phyloP scores from a whole-genome alignment of 2,113 vertebrate species.

The Paracanthobrama guichenoti region DNA sequence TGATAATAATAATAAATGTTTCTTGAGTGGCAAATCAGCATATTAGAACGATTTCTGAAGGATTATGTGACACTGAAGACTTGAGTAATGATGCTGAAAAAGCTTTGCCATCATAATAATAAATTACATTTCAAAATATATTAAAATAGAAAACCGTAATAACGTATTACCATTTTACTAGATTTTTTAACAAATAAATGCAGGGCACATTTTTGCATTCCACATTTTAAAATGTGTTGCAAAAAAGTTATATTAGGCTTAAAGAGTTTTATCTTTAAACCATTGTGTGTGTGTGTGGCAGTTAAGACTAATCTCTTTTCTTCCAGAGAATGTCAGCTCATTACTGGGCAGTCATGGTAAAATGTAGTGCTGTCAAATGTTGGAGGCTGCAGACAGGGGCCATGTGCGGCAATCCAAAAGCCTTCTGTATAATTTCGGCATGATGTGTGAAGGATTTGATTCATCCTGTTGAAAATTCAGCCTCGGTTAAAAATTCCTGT shows the following conservation, averaged over 20 bases:
- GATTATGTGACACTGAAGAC: too few relatives aligned
- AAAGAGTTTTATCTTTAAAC: constrained; percentile 29
- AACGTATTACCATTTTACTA: too few relatives aligned
- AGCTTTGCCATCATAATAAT: too few relatives aligned
- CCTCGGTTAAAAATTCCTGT: neutral
- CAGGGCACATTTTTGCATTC: neutral
- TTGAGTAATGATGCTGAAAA: too few relatives aligned
- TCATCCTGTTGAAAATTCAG: neutral
- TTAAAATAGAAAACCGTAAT: too few relatives aligned
- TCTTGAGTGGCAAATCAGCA: too few relatives aligned
- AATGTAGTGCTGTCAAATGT: constrained; percentile 36
- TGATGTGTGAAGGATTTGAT: neutral
- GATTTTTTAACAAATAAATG: neutral
- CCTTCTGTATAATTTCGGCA: neutral
- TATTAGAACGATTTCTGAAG: too few relatives aligned
- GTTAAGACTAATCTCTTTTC: constrained; percentile 36
- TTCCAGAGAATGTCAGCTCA: constrained; percentile 28
- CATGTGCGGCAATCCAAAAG: neutral
- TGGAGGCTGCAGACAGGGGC: constrained; percentile 9
- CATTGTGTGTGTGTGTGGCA: constrained; percentile 11
- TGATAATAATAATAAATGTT: too few relatives aligned
- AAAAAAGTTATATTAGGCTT: constrained; percentile 25
- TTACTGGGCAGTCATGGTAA: constrained; percentile 31
- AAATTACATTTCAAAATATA: too few relatives aligned
- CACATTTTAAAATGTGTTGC: neutral